Percentiles rank a stretch among this genome's conserved stretches.
Conservation (phyloP, 2,797 vertebrate genomes). For the Silurus lanzhouensis region DNA sequence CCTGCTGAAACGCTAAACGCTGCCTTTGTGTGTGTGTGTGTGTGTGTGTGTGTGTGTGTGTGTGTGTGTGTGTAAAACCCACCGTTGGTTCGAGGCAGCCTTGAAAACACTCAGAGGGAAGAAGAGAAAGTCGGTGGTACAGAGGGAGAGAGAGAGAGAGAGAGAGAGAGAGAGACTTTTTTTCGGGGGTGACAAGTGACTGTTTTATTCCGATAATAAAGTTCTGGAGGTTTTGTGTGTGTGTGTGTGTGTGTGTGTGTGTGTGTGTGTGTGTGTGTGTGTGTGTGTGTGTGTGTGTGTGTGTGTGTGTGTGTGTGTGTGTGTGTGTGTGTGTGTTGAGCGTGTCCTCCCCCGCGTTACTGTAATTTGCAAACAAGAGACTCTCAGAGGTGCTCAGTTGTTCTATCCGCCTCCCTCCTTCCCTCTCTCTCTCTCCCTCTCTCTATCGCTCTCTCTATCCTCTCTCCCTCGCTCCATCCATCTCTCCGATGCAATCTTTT, state of each 20-base stretch:
- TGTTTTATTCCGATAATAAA: conserved; percentile 52
- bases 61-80: neutral
- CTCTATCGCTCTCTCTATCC: conserved; percentile 16
- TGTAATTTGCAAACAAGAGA: conserved; percentile 56
- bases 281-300: conserved; percentile 32
- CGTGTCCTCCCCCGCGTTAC: conserved; percentile 38
- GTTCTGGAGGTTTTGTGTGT: conserved; percentile 16
- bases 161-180: conserved; percentile 23
- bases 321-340: conserved; percentile 24
- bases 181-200: conserved; percentile 47
- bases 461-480: conserved; percentile 22
- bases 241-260: conserved; percentile 16
- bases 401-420: conserved; percentile 45
- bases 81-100: neutral
- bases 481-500: conserved; percentile 47
- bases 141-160: neutral
- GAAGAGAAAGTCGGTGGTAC: conserved; percentile 23
- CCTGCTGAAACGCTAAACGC: neutral
- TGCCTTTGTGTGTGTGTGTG: conserved; percentile 8
- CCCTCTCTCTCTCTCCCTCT: conserved; percentile 17
- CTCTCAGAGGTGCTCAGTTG: conserved; percentile 41
- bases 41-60: conserved; percentile 1
- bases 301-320: conserved; percentile 18
- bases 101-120: conserved; percentile 21
- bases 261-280: conserved; percentile 26